Evolutionary conservation across 53 echinoderm and acorn worm species (phyloP).

Genomic region (Stichopus horrens): DNA sequence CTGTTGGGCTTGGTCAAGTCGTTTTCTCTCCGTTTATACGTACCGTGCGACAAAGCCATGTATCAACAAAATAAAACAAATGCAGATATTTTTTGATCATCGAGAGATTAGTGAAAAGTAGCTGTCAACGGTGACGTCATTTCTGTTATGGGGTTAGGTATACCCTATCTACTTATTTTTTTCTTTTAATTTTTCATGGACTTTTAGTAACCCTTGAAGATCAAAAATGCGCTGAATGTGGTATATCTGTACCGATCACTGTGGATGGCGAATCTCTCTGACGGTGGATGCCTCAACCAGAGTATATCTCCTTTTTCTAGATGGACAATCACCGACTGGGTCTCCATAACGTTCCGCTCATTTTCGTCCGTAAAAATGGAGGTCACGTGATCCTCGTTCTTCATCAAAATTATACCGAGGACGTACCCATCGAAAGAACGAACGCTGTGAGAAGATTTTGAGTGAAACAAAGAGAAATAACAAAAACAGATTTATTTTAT

Average conservation of each 20-base stretch:
- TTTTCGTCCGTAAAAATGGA: constrained; percentile 50
- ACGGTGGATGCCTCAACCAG: constrained; percentile 63
- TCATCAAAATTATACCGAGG: constrained; percentile 66
- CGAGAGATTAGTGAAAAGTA: too few species aligned
- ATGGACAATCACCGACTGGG: constrained; percentile 68
- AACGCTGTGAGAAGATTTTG: constrained; percentile 43
- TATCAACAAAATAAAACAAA: too few species aligned
- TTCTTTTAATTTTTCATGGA: too few species aligned
- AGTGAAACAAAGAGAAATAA: too few species aligned
- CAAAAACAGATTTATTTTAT: too few species aligned
- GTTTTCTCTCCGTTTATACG: too few species aligned
- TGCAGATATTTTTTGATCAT: too few species aligned
- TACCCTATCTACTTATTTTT: too few species aligned
- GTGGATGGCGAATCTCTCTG: constrained; percentile 58
- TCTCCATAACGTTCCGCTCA: constrained; percentile 70
- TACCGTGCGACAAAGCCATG: too few species aligned
- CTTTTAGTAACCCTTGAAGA: constrained; percentile 67
- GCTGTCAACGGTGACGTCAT: neutral
- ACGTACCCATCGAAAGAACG: constrained; percentile 63
- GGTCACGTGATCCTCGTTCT: constrained; percentile 56
- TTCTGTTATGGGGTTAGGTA: neutral
- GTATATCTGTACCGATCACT: constrained; percentile 69
- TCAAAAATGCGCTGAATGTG: constrained; percentile 85
- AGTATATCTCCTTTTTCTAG: constrained; percentile 65
- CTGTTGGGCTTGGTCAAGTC: too few species aligned